Percentiles rank a stretch among this genome's conserved stretches.
Conservation (phyloP, 1,140 invertebrate genomes). For the Caenorhabditis remanei region DNA sequence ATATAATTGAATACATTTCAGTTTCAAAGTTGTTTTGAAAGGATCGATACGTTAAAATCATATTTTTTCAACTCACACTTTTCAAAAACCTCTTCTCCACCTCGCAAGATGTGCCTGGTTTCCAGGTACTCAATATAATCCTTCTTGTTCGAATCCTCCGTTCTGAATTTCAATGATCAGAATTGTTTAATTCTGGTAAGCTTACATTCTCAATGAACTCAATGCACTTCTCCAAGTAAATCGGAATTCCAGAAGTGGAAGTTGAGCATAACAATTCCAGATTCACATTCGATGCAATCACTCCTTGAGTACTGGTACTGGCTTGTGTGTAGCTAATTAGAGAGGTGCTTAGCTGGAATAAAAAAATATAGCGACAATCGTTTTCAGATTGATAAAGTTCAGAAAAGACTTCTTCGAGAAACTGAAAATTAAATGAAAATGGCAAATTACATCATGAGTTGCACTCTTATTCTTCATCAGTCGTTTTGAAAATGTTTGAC, state of each 20-base stretch:
- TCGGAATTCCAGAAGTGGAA: conserved; percentile 84
- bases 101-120: conserved; percentile 92
- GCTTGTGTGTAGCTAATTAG: neutral
- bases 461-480: conserved; percentile 79
- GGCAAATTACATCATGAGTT: conserved; percentile 81
- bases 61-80: conserved; percentile 79
- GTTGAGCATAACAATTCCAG: conserved; percentile 77
- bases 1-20: neutral
- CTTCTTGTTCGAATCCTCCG: conserved; percentile 91
- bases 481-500: conserved; percentile 70
- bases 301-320: conserved; percentile 48
- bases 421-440: conserved; percentile 79
- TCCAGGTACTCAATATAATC: conserved; percentile 92
- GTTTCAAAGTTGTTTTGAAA: conserved; percentile 4
- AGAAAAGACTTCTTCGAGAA: conserved; percentile 86
- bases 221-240: conserved; percentile 94
- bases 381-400: conserved; percentile 73
- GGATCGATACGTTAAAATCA: too few relatives aligned
- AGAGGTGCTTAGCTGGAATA: neutral
- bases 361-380: neutral
- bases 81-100: conserved; percentile 88
- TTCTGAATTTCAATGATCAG: conserved; percentile 61
- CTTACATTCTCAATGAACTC: conserved; percentile 88
- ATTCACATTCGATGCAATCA: conserved; percentile 88
- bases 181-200: too few relatives aligned